phyloP scores from a whole-genome alignment of 2,888 invertebrate species.

The Tipula confusa region DNA sequence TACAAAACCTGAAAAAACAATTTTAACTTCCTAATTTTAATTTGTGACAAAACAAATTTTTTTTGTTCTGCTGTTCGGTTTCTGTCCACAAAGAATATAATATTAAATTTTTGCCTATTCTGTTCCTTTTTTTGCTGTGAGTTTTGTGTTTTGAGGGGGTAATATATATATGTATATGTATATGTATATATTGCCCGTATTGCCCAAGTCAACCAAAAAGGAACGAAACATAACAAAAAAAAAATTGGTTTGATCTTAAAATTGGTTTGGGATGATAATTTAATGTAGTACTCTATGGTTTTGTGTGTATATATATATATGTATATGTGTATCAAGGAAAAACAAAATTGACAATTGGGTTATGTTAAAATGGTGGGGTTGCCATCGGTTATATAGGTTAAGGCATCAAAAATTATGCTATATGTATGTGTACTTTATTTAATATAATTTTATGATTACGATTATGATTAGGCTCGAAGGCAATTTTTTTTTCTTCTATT shows the following conservation, averaged over 20 bases:
- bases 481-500: background rate
- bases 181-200: background rate
- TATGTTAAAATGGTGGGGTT: background rate
- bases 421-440: background rate
- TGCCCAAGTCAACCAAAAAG: background rate
- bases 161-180: background rate
- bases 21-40: background rate
- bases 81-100: background rate
- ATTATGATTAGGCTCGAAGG: background rate
- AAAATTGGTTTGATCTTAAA: background rate
- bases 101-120: background rate
- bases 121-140: background rate
- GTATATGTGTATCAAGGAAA: background rate
- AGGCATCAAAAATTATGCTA: background rate
- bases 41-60: conserved; percentile 25
- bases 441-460: background rate
- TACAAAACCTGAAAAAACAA: background rate
- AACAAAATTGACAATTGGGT: background rate
- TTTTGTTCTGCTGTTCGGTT: background rate
- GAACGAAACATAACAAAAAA: background rate
- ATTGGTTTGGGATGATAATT: conserved; percentile 12
- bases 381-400: background rate
- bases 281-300: background rate
- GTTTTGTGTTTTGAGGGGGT: background rate
- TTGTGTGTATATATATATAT: background rate